phyloP scores from a whole-genome alignment of 2,113 vertebrate species.

The Gallinago jamesoni region DNA sequence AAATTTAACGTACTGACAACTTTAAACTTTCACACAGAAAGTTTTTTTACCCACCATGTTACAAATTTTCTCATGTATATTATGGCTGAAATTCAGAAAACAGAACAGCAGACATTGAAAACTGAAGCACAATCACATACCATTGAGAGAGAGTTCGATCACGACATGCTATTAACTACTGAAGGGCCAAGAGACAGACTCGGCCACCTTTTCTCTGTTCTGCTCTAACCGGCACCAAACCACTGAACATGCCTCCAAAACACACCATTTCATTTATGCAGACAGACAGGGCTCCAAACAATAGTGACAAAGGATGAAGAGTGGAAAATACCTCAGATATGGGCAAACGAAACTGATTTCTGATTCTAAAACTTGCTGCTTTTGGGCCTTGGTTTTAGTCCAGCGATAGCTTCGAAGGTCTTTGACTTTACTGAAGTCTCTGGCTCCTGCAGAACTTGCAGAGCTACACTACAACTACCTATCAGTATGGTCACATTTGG shows the following conservation, averaged over 20 bases:
- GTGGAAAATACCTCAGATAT: neutral
- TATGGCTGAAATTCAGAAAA: slow-evolving; percentile 42
- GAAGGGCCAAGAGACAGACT: neutral
- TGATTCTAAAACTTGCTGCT: neutral
- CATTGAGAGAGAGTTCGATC: slow-evolving; percentile 45
- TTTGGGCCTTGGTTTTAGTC: neutral
- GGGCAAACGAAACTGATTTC: neutral
- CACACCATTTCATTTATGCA: neutral
- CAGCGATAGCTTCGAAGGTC: neutral
- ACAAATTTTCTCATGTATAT: slow-evolving; percentile 5
- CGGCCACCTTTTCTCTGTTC: neutral
- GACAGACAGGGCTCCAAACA: neutral
- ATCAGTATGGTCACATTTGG: neutral
- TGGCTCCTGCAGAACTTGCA: neutral
- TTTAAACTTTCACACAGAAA: neutral
- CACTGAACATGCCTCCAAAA: neutral
- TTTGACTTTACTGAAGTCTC: neutral
- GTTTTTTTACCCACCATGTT: neutral
- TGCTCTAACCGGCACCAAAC: neutral
- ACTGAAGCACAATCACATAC: neutral
- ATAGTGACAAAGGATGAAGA: neutral
- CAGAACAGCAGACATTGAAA: neutral
- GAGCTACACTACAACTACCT: neutral
- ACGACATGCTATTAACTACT: neutral
- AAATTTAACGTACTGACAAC: neutral